Base-by-base conservation (phyloP, 2,113 vertebrate species). In the Sceloporus undulatus region DNA sequence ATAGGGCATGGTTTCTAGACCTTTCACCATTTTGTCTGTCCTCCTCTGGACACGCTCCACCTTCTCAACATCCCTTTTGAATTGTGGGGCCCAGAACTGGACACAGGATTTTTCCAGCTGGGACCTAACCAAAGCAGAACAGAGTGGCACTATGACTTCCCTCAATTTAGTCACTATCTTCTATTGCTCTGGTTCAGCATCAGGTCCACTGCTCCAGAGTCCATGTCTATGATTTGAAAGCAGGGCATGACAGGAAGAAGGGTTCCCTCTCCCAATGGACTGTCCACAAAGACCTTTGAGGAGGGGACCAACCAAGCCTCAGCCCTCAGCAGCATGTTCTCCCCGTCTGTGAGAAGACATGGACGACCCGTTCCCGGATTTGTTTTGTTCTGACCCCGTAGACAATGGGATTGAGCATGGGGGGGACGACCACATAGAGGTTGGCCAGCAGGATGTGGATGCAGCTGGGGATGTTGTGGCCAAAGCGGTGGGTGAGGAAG, bases 321-420 rank as follows among this genome's bases (percentile, higher is more conserved):
- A 75, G 54, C 88, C 13, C 0, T 0, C 34, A 75, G 54, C 88
- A 82, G 23, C 89, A 75, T 0, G 85, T 2, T 0, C 23, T 14
- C 29, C 87, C 74, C 0, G 0, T 0, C 0, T 84, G 89, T 66
- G 91, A 92, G 0, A 94, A n/a, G 2, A 94, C 82, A 4, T 83
- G 94, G 1, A 0, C 0, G 0, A 96, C 87, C 0, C 92, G 87
- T 84, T 94, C 92, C 38, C 91, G 88, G 75, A 97, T 96, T 83
- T 94, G 94, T 87, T 89, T 88, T 0, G 94, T 97, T 87, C 92
- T 93, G 82, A 94, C 93, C 23, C 96, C 96, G 0, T 96, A 97
- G 1, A 96, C 94, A 0, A 97, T 92, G 59, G 95, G 96, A 90
- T 96, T 97, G 62, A 97, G 91, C 95, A 95, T 94, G 0, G 94